Base-by-base conservation (phyloP, 2,113 vertebrate genomes). In the Mesocricetus auratus region DNA sequence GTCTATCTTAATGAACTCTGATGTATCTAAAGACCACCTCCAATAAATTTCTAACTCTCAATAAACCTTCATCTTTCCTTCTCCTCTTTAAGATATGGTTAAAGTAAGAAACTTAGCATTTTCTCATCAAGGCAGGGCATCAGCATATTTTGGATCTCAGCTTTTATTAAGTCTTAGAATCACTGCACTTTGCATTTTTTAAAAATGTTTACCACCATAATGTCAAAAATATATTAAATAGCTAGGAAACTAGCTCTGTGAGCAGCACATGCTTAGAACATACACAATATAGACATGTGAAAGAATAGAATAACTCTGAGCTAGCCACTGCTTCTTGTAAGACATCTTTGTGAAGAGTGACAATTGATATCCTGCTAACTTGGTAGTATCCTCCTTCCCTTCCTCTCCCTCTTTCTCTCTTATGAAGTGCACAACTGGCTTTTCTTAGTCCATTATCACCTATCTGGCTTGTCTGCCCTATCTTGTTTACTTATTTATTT, bases 171-270 rank as follows among this genome's bases (percentile, higher is more conserved):
- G n/a, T 89, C 15, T 77, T 24, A 88, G 60, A 92, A 83, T 79
- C 78, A 81, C 3, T 81, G 26, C 92, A 68, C 68, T 86, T 64
- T 85, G 83, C 16, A 75, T 71, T 15, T 89, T 15, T 15, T 5
- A 42, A 93, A 87, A 94, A 31, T 60, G 75, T 71, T 75, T 58
- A 94, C 88, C 87, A 21, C 33, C 83, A 26, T 94, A 79, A 88
- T 90, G 81, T 26, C 36, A 88, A 94, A 86, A 58, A 95, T 91
- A 74, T 90, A 94, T 53, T 26, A 93, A 82, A 75, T 92, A 33
- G 39, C 69, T 47, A 45, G 10, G 39, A 77, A 45, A 22, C 5
- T 7, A 47, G 71, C 39, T 60, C 31, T 64, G 26, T 62, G 71
- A 1, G 21, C 53, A 89, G 39, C 10, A 62, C 17, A 45, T 89